Conservation (phyloP, 2,797 vertebrate genomes). For the Coregonus suidteri region DNA sequence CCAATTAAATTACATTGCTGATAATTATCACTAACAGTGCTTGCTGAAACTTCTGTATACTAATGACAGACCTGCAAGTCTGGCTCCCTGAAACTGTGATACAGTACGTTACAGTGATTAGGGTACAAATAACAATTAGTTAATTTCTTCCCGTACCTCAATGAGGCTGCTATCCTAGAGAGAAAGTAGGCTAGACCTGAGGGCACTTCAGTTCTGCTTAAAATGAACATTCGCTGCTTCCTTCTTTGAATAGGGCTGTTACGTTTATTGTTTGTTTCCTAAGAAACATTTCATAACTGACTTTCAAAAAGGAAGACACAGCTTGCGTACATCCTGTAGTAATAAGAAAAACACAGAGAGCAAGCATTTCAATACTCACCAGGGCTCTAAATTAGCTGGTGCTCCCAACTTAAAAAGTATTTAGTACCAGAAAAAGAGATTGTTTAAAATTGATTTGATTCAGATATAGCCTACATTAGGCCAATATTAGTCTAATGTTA, state of each 20-base stretch:
- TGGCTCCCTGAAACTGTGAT: neutral
- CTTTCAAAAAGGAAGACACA: neutral
- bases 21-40: slow-evolving; percentile 37
- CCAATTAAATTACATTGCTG: slow-evolving; percentile 37
- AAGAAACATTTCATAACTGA: neutral
- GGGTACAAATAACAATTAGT: neutral
- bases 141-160: neutral
- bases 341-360: neutral
- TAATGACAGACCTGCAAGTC: slow-evolving; percentile 24
- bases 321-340: neutral
- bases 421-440: too few relatives aligned
- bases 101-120: neutral
- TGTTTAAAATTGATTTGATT: too few relatives aligned
- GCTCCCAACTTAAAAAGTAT: too few relatives aligned
- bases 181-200: neutral
- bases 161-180: neutral
- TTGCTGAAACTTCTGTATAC: slow-evolving; percentile 33
- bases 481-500: too few relatives aligned
- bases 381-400: too few relatives aligned
- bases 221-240: neutral
- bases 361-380: neutral
- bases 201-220: neutral
- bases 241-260: neutral
- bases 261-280: neutral
- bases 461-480: too few relatives aligned